phyloP scores from a whole-genome alignment of 2,113 vertebrate genomes.

The Proteles cristata region DNA sequence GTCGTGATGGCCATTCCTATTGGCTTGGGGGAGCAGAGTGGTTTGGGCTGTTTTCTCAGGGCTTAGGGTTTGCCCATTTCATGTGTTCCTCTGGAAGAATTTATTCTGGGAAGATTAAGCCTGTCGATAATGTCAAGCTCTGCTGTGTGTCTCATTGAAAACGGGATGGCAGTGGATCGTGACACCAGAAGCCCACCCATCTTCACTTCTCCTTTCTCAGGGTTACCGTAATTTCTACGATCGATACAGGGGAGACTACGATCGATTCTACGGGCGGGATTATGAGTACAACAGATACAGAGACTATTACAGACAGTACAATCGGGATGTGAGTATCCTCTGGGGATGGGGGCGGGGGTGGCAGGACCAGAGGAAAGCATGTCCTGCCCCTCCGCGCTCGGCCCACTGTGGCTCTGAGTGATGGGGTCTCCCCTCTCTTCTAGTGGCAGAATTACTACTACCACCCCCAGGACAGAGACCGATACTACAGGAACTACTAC shows the following conservation, averaged over 20 bases:
- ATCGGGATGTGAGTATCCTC: constrained; percentile 84
- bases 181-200: neutral
- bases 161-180: neutral
- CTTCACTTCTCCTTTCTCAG: constrained; percentile 67
- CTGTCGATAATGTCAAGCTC: neutral
- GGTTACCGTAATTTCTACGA: constrained; percentile 85
- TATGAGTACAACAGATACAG: constrained; percentile 88
- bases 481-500: constrained; percentile 87
- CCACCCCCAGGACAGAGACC: constrained; percentile 85
- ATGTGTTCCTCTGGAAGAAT: constrained; percentile 43
- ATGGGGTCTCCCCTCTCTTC: constrained; percentile 72
- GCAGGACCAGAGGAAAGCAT: neutral
- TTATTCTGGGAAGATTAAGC: constrained; percentile 37
- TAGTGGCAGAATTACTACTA: constrained; percentile 89
- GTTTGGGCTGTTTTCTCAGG: constrained; percentile 75
- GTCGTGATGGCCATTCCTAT: constrained; percentile 62
- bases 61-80: constrained; percentile 66
- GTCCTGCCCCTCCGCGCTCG: neutral
- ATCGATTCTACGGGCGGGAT: constrained; percentile 85
- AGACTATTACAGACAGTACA: constrained; percentile 88
- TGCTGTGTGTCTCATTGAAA: neutral
- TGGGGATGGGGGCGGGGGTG: neutral
- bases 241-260: constrained; percentile 85
- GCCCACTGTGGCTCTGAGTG: neutral
- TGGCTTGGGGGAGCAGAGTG: constrained; percentile 76